Evolutionary conservation across 2,888 invertebrate genomes (phyloP).

Genomic region (Meandrusa payeni): DNA sequence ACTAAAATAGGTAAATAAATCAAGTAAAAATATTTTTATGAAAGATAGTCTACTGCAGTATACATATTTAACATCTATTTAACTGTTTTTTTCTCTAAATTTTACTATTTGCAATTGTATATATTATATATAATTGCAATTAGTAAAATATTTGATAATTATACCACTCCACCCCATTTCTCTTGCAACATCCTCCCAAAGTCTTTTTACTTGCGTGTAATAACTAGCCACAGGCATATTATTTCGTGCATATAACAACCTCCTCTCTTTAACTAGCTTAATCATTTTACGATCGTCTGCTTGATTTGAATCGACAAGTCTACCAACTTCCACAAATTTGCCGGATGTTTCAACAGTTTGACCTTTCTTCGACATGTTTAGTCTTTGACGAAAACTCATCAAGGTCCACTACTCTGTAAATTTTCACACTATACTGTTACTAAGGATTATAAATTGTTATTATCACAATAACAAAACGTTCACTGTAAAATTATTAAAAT

Average conservation of each 20-base stretch:
- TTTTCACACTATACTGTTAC: neutral
- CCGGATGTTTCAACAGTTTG: constrained; percentile 1
- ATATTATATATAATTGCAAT: too few species aligned
- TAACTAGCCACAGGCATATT: constrained; percentile 73
- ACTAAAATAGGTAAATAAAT: too few species aligned
- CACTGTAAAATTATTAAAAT: constrained; percentile 2
- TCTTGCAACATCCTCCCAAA: constrained; percentile 66
- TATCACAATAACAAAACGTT: neutral
- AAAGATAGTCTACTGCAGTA: too few species aligned
- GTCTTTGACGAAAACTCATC: constrained; percentile 10
- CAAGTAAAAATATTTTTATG: too few species aligned
- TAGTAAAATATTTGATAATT: too few species aligned
- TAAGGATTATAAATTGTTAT: neutral
- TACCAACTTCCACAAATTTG: constrained; percentile 45
- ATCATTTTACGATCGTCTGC: constrained; percentile 71
- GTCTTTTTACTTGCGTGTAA: constrained; percentile 61
- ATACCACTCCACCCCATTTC: constrained; percentile 68
- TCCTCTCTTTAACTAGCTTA: constrained; percentile 60
- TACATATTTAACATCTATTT: too few species aligned
- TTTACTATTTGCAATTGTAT: too few species aligned
- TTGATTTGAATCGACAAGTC: constrained; percentile 62
- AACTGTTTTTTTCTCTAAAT: too few species aligned
- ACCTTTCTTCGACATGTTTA: constrained; percentile 21
- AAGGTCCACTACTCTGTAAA: neutral
- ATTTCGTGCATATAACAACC: constrained; percentile 66